Evolutionary conservation across 1,140 invertebrate genomes (phyloP).

Genomic region (Achatina immaculata): DNA sequence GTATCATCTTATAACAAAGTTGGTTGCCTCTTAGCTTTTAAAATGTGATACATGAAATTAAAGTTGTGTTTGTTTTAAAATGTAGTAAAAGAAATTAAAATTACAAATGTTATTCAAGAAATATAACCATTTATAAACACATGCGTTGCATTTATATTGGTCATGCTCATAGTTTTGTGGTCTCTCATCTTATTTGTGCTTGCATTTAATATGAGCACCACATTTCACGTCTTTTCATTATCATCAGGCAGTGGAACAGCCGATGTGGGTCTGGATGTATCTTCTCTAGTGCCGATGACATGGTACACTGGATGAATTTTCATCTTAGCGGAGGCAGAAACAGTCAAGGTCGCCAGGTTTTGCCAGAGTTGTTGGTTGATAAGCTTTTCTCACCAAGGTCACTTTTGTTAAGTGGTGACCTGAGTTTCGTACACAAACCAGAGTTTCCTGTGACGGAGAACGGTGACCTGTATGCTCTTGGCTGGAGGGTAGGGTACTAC

Average conservation of each 20-base stretch:
- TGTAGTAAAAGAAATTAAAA: too few relatives aligned
- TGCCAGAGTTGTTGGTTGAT: conserved; percentile 1
- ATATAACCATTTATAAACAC: too few relatives aligned
- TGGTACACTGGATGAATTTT: conserved; percentile 62
- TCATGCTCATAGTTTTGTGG: too few relatives aligned
- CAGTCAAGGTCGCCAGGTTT: conserved; percentile 12
- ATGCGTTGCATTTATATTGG: too few relatives aligned
- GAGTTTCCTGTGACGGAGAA: conserved; percentile 42
- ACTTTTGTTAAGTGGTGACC: conserved; percentile 7
- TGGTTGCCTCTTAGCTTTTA: too few relatives aligned
- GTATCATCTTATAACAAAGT: too few relatives aligned
- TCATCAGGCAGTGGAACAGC: conserved; percentile 49
- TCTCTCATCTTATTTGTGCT: too few relatives aligned
- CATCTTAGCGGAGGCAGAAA: conserved; percentile 39
- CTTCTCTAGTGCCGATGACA: conserved; percentile 56
- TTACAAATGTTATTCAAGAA: too few relatives aligned
- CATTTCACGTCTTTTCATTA: too few relatives aligned
- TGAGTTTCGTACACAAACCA: conserved; percentile 34
- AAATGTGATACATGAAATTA: too few relatives aligned
- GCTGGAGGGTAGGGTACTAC: conserved; percentile 44
- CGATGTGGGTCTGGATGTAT: conserved; percentile 55
- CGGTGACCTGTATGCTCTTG: conserved; percentile 42
- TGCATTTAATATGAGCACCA: too few relatives aligned
- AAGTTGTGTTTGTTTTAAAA: too few relatives aligned
- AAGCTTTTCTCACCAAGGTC: conserved; percentile 35